Evolutionary conservation across 2,113 vertebrate species (phyloP), one percentile per base, ranked within the genome.

Genomic region (Calyptommatus sinebrachiatus): DNA sequence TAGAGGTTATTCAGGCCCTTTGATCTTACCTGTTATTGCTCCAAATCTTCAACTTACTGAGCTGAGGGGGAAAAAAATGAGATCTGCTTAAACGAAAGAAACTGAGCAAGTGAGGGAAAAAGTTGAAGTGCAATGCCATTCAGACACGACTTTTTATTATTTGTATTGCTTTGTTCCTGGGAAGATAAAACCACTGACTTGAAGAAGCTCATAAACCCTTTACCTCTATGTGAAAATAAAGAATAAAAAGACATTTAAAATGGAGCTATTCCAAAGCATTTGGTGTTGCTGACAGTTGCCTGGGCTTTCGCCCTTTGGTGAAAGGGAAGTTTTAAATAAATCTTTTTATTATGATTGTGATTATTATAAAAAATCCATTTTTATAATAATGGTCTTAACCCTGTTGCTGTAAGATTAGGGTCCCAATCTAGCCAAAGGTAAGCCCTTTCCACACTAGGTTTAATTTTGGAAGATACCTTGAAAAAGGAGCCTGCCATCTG

Each of bases 1-100:
- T 65, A 71, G 86, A 92, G 87, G 89, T 89, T 88, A 90, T 83
- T 84, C 80, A 76, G 90, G 82, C 73, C 80, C 90, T 95, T 95
- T 95, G 93, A 95, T 95, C 91, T 92, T 84, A 91, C 86, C 83
- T 91, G 92, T 89, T 93, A 88, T 63, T 90, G 89, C 91, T 80
- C 20, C 22, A 68, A 7, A 73, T 88, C 80, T 80, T 89, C 85
- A 75, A 79, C 78, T 41, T 87, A 68, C 73, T 26, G 81, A 87
- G 35, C 75, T 74, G 80, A 41, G 5, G 5, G 35, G 77, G 72
- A 86, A 82, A 50, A 86, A 81, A n/a, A n/a, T n/a, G 53, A 41
- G 9, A 67, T 20, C 73, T 78, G 48, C 35, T 87, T 83, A 79
- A 88, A 76, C 86, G 66, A 0, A 1, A 77, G 83, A 46, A 1